Percentiles rank a stretch among this genome's conserved stretches.
phyloP scores from a whole-genome alignment of 2,888 invertebrate genomes.

The Philereme transversata region DNA sequence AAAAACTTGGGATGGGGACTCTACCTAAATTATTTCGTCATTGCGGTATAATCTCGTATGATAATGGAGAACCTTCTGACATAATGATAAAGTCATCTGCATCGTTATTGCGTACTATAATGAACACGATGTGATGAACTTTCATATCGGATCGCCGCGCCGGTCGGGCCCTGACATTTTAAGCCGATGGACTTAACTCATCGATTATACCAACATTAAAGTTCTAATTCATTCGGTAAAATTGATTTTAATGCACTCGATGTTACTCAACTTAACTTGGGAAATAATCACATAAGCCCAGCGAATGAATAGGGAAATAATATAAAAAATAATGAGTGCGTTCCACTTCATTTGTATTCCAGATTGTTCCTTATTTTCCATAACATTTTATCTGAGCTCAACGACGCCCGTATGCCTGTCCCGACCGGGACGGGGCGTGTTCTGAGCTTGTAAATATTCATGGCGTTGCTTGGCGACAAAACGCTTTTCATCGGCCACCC shows the following conservation, averaged over 20 bases:
- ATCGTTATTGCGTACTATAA: constrained; percentile 74
- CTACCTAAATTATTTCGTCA: constrained; percentile 33
- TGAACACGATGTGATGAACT: constrained; percentile 79
- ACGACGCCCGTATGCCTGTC: constrained; percentile 33
- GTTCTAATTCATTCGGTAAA: constrained; percentile 44
- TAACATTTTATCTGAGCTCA: constrained; percentile 36
- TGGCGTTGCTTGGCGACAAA: constrained; percentile 67
- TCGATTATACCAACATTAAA: constrained; percentile 66
- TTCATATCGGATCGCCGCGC: constrained; percentile 64
- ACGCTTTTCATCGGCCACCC: constrained; percentile 74
- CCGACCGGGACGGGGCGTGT: constrained; percentile 55
- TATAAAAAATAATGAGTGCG: constrained; percentile 28
- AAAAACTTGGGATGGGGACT: constrained; percentile 14
- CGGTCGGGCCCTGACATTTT: constrained; percentile 73
- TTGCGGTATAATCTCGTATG: constrained; percentile 50
- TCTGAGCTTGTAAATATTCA: constrained; percentile 72
- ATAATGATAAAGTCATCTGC: constrained; percentile 78
- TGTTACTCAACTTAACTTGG: constrained; percentile 29
- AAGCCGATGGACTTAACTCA: constrained; percentile 61
- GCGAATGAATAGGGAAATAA: constrained; percentile 19
- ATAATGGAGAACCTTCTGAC: constrained; percentile 63
- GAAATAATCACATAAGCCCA: constrained; percentile 26
- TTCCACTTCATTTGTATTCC: constrained; percentile 31
- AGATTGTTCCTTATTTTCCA: constrained; percentile 37
- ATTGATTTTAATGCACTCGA: constrained; percentile 34